Evolutionary conservation across 2,888 invertebrate genomes (phyloP), one percentile per base, ranked within the genome.

Genomic region (Ectemnius continuus): DNA sequence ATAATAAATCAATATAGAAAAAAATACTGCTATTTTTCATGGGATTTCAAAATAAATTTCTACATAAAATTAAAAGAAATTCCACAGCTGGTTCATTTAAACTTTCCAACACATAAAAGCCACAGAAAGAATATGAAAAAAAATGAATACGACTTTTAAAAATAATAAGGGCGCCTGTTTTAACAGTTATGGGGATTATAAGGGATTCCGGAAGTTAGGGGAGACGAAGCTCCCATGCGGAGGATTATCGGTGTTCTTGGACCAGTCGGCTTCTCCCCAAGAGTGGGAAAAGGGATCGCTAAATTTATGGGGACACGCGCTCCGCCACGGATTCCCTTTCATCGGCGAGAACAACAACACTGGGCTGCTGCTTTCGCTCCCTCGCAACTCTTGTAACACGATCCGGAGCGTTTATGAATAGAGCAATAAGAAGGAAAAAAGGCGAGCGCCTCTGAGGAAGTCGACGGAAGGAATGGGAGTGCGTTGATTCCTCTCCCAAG

Each of bases 371-470:
- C 63, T 62, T 57, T 64, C 13, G 36, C 36, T 18, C 67, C 23
- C 66, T 52, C 68, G 47, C 69, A 45, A 57, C 64, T 57, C 28
- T 74, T 23, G 78, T 68, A 78, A 75, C 63, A 45, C 70, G 72
- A 75, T 61, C 72, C 2, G 6, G 36, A 36, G 64, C 47, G 62
- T 48, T 75, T 68, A 61, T 59, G 65, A 71, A 75, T 61, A 69
- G 62, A 64, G 59, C 59, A 46, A 61, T 16, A 46, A 74, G 45
- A 16, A 13, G 18, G 28, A 26, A 46, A 8, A 68, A 46, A 18
- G 8, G n/a, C 36, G 2, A 4, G 4, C 4, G 23, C 13, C 18
- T 2, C 3, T 3, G 1, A 36, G 8, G 36, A n/a, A 23, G 23
- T 23, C 28, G 47, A 46, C 45, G 61, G 26, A 23, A 23, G 23